phyloP scores from a whole-genome alignment of 1,140 invertebrate species.

The Drosophila chauvacae region DNA sequence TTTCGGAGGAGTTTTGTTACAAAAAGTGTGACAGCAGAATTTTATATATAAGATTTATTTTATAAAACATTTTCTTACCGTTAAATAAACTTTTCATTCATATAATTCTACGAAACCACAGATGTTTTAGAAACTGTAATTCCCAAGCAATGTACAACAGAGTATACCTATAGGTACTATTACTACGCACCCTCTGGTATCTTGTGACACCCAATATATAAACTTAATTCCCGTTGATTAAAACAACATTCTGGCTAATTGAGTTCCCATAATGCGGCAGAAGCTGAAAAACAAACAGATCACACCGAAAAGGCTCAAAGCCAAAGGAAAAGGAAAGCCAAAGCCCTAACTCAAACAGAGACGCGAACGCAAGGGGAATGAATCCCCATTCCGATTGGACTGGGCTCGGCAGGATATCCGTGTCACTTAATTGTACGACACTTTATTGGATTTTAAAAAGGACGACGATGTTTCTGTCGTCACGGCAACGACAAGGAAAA shows the following conservation, averaged over 20 bases:
- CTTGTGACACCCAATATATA: background rate
- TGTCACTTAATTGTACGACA: conserved; percentile 79
- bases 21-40: no score
- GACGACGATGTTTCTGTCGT: conserved; percentile 48
- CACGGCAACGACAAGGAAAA: conserved; percentile 46
- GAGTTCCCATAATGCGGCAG: conserved; percentile 49
- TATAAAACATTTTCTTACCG: background rate
- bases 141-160: background rate
- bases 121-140: background rate
- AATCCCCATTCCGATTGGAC: conserved; percentile 41
- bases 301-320: conserved; percentile 2
- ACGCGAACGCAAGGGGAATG: conserved; percentile 12
- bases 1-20: no score
- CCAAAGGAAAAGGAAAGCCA: conserved; percentile 20
- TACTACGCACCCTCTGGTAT: background rate
- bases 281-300: conserved; percentile 57
- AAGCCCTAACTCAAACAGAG: conserved; percentile 41
- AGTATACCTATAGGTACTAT: background rate
- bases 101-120: background rate
- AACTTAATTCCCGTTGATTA: conserved; percentile 52
- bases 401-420: conserved; percentile 68
- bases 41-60: background rate
- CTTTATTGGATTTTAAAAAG: conserved; percentile 82
- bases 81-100: background rate
- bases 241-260: conserved; percentile 56